Conservation (phyloP, 1,140 invertebrate species). For the Calosoma granatense region DNA sequence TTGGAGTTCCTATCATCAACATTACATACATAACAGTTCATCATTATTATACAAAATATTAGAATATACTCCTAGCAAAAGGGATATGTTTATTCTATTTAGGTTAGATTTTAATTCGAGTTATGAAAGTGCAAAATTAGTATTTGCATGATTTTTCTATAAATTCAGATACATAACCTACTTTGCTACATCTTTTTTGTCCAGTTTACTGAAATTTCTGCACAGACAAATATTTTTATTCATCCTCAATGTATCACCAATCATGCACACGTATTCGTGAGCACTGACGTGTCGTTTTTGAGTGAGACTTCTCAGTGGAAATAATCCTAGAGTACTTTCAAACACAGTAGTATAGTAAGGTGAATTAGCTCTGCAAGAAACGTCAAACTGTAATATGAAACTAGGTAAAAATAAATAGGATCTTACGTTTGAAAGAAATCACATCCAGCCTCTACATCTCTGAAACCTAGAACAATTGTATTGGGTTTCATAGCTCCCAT, state of each 20-base stretch:
- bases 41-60: no score
- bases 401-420: not conserved
- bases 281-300: constrained; percentile 21
- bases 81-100: no score
- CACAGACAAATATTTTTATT: constrained; percentile 93
- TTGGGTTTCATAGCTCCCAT: constrained; percentile 99
- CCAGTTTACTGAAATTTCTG: constrained; percentile 77
- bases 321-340: constrained; percentile 15
- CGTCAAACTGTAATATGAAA: constrained; percentile 4
- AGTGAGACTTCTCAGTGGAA: constrained; percentile 2
- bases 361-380: constrained; percentile 10
- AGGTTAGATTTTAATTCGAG: no score
- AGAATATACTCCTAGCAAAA: no score
- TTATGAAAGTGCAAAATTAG: constrained; percentile 25
- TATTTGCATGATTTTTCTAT: not conserved
- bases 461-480: constrained; percentile 86
- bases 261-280: constrained; percentile 80
- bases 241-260: constrained; percentile 78
- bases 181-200: constrained; percentile 61
- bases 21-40: no score
- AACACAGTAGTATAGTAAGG: constrained; percentile 17
- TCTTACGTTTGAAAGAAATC: constrained; percentile 61
- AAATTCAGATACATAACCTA: constrained; percentile 36
- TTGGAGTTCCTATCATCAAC: constrained; percentile 46
- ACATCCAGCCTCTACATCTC: constrained; percentile 58